A percentile compares a stretch with the other conserved stretches of the same genome.
These are phyloP conservation scores for Thymelicus sylvestris DNA, from an alignment of 2,888 invertebrate genomes.

Conservation along the genomic window DNA sequence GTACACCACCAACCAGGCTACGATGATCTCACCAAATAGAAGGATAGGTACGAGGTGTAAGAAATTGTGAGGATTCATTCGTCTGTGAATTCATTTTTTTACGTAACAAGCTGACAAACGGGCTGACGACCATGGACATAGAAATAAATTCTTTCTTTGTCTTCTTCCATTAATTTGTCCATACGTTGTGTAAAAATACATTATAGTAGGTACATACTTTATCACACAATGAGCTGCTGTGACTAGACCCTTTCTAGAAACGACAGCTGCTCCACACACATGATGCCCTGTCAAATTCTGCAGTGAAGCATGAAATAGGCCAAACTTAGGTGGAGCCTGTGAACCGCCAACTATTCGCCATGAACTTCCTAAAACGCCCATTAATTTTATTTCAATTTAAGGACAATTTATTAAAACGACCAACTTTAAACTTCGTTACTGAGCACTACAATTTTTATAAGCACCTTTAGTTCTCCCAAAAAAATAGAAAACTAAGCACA, in stretches of 20 bases:
- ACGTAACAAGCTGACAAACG: too few relatives aligned
- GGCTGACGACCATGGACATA: too few relatives aligned
- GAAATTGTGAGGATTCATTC: too few relatives aligned
- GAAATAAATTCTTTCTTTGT: too few relatives aligned
- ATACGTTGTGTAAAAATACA: too few relatives aligned
- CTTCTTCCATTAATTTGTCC: too few relatives aligned
- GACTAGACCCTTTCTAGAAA: constrained; percentile 63
- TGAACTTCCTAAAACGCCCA: constrained; percentile 11
- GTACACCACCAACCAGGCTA: too few relatives aligned
- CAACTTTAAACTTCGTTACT: not conserved
- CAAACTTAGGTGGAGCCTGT: constrained; percentile 60
- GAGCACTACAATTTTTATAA: not conserved
- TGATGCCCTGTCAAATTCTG: constrained; percentile 70
- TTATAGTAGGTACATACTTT: constrained; percentile 35
- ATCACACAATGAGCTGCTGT: constrained; percentile 75
- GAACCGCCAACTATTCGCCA: constrained; percentile 67
- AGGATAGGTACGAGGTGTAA: too few relatives aligned
- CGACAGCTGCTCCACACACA: constrained; percentile 73
- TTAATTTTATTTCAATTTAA: not conserved
- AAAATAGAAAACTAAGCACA: not conserved
- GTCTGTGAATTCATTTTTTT: too few relatives aligned
- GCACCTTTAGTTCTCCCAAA: not conserved
- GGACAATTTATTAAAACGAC: too few relatives aligned
- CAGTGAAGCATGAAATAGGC: constrained; percentile 69
- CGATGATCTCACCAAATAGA: too few relatives aligned